These are phyloP conservation scores for Zonitis immaculata DNA, from an alignment of 2,888 invertebrate genomes.

Conservation along the genomic window DNA sequence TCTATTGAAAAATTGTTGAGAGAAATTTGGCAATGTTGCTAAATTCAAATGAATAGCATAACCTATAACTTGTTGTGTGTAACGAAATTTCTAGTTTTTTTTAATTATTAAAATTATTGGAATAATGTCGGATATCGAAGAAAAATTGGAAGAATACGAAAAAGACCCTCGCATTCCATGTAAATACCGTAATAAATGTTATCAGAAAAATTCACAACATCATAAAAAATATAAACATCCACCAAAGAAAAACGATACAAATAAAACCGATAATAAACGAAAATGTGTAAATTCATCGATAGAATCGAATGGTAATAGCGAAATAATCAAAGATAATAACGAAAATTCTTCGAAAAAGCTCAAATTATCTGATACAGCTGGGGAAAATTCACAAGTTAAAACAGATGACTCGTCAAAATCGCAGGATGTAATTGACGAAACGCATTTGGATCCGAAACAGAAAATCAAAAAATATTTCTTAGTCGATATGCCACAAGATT, in stretches of 20 bases:
- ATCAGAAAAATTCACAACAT: slow-evolving; percentile 75
- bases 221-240: slow-evolving; percentile 73
- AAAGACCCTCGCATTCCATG: slow-evolving; percentile 56
- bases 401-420: neutral
- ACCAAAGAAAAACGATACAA: slow-evolving; percentile 41
- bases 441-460: slow-evolving; percentile 34
- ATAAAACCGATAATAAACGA: neutral
- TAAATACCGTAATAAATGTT: slow-evolving; percentile 74
- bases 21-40: too few species aligned
- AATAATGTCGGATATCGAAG: neutral
- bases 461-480: slow-evolving; percentile 72
- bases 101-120: too few species aligned
- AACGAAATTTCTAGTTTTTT: too few species aligned
- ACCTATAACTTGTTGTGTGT: too few species aligned
- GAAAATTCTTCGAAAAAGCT: neutral
- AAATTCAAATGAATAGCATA: too few species aligned
- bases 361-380: neutral
- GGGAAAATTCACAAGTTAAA: neutral
- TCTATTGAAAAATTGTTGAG: too few species aligned
- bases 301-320: neutral
- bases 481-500: slow-evolving; percentile 85
- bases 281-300: slow-evolving; percentile 1
- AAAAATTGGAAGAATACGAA: slow-evolving; percentile 25
- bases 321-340: neutral
- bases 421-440: slow-evolving; percentile 32